A percentile compares a stretch with the other conserved stretches of the same genome.
Evolutionary conservation across 2,113 vertebrate genomes (phyloP).

Genomic region (Cryptomyrus ogoouensis): DNA sequence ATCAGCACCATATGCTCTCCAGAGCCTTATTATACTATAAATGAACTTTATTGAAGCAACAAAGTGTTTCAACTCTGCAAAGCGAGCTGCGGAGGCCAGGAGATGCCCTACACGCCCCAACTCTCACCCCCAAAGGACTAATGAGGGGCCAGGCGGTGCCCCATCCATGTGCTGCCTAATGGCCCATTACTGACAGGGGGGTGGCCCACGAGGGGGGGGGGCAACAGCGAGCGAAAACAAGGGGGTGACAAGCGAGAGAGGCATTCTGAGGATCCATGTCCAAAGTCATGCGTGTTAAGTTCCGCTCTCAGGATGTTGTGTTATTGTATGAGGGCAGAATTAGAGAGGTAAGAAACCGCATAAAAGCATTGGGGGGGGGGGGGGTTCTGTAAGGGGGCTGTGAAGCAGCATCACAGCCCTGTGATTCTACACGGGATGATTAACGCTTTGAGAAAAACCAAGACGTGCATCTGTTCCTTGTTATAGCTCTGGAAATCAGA

Average conservation of each 20-base stretch:
- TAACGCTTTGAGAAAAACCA: conserved; percentile 48
- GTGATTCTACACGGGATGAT: conserved; percentile 51
- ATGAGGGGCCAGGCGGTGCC: conserved; percentile 39
- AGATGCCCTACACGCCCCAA: conserved; percentile 28
- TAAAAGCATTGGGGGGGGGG: conserved; percentile 28
- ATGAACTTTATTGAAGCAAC: conserved; percentile 73
- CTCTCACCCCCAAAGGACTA: conserved; percentile 43
- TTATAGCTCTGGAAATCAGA: conserved; percentile 56
- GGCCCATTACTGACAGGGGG: conserved; percentile 46
- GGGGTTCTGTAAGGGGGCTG: conserved; percentile 44
- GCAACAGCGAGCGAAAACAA: conserved; percentile 37
- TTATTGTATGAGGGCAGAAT: conserved; percentile 36
- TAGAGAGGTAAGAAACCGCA: conserved; percentile 43
- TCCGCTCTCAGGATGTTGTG: neutral
- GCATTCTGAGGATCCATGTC: conserved; percentile 16
- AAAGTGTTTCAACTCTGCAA: conserved; percentile 55
- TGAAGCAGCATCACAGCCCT: conserved; percentile 47
- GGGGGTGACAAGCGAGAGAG: conserved; percentile 15
- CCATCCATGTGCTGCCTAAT: conserved; percentile 30
- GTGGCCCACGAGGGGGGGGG: conserved; percentile 35
- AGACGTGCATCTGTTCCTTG: conserved; percentile 58
- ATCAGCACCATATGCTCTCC: conserved; percentile 71
- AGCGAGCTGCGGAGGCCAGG: conserved; percentile 40
- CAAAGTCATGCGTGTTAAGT: conserved; percentile 33
- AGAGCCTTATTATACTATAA: conserved; percentile 64